Conservation (phyloP, 2,888 invertebrate species). For the Drosophila recens region DNA sequence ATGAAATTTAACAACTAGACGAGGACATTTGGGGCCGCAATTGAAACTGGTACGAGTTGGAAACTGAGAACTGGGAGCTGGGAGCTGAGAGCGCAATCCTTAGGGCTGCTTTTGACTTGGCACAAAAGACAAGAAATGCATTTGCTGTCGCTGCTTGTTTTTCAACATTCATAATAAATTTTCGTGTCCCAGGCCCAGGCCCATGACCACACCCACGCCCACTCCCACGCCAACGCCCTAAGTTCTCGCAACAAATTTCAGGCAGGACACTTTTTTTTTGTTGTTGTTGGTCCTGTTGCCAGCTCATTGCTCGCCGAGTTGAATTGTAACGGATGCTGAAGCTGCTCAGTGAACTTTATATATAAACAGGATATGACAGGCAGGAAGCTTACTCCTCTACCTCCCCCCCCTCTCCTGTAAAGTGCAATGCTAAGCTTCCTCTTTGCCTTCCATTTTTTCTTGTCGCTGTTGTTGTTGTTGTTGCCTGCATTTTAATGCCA, state of each 20-base stretch:
- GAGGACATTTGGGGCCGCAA: conserved; percentile 20
- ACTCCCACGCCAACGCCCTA: not conserved
- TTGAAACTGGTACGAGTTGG: not conserved
- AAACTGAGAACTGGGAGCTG: too few relatives aligned
- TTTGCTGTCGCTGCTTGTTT: conserved; percentile 65
- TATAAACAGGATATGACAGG: conserved; percentile 79
- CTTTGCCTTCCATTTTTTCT: conserved; percentile 17
- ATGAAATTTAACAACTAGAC: conserved; percentile 79
- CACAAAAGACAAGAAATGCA: conserved; percentile 71
- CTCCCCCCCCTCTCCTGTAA: not conserved
- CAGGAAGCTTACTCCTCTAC: conserved; percentile 56
- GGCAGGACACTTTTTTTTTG: conserved; percentile 30
- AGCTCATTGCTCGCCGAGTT: conserved; percentile 58
- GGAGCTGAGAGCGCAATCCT: conserved; percentile 18
- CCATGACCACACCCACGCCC: conserved; percentile 1
- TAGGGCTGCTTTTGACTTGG: conserved; percentile 48
- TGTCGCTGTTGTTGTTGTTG: conserved; percentile 15
- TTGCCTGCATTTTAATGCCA: conserved; percentile 61
- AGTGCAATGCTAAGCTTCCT: conserved; percentile 55
- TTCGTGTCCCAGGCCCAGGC: conserved; percentile 18
- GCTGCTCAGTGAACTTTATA: conserved; percentile 67
- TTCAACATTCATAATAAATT: conserved; percentile 77
- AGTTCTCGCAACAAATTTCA: conserved; percentile 4
- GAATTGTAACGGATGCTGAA: conserved; percentile 72
- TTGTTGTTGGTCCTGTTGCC: conserved; percentile 14